Evolutionary conservation across 2,113 vertebrate species (phyloP), one percentile per base, ranked within the genome.

Genomic region (Eira barbara): DNA sequence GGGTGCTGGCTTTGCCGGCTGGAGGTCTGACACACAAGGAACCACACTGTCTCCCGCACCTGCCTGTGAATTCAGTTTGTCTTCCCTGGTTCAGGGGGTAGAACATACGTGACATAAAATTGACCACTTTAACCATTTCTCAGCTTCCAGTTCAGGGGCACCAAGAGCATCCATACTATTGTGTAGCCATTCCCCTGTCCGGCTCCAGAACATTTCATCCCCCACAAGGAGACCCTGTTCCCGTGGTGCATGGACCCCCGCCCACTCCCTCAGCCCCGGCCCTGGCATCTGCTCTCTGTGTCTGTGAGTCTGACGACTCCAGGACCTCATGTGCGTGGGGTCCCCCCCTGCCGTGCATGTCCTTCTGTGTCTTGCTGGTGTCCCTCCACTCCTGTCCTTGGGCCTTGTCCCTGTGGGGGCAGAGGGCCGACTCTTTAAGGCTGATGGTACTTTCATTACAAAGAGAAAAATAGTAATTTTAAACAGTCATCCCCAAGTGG

Each of bases 281-380:
- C 20, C 61, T 7, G 0, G n/a, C 4, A 0, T 3, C 69, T 31
- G 8, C 79, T 36, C 49, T 39, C 57, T 13, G 5, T 59, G 47
- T 57, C 85, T 14, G 2, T 17, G 36, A 12, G 4, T 12, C 11
- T 42, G 71, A 25, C 15, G 6, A 34, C 9, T 5, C 34, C 13
- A 18, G 76, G 88, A 5, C n/a, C 21, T 55, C 15, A 0, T 0
- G 1, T 0, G 0, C 15, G 9, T 3, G 7, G 10, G 74, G 74
- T 31, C 4, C 6, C 20, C 49, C 49, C 47, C 14, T 4, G 15
- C 49, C 1, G 12, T 4, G 2, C 12, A 3, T 27, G 45, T 65
- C 69, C 78, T 59, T 29, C 8, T 36, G 34, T 8, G 36, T 45
- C 65, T 21, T 81, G 82, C 36, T 49, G 2, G 10, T 29, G 2